Evolutionary conservation across 2,797 vertebrate genomes (phyloP).

Genomic region (Clarias fuscus): DNA sequence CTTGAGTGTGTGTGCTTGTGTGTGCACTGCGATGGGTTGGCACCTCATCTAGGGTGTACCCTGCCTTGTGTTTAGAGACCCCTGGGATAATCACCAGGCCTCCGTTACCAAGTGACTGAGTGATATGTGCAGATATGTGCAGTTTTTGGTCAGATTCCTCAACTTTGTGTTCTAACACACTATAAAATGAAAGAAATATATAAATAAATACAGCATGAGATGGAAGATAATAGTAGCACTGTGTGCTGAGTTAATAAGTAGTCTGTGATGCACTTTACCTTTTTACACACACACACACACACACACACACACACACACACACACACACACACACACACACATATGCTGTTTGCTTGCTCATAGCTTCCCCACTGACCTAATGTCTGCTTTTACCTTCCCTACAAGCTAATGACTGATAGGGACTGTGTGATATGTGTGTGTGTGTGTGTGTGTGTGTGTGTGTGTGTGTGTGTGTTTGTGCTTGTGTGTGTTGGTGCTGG

Average conservation of each 20-base stretch:
- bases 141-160: neutral
- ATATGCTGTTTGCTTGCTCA: conserved; percentile 51
- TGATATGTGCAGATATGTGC: neutral
- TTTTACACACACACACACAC: conserved; percentile 37
- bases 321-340: conserved; percentile 54
- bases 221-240: conserved; percentile 69
- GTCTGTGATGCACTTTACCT: conserved; percentile 46
- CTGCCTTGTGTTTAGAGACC: too few relatives aligned
- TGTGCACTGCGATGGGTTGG: too few relatives aligned
- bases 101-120: too few relatives aligned
- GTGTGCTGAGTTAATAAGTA: conserved; percentile 77
- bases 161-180: neutral
- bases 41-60: too few relatives aligned
- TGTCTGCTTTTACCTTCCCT: conserved; percentile 66
- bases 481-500: conserved; percentile 42
- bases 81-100: too few relatives aligned
- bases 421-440: conserved; percentile 52
- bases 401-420: conserved; percentile 75
- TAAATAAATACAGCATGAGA: conserved; percentile 47
- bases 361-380: conserved; percentile 69
- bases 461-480: conserved; percentile 46
- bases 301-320: conserved; percentile 35
- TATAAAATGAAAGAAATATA: neutral
- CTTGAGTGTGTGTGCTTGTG: too few relatives aligned
- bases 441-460: conserved; percentile 47